A percentile compares a stretch with the other conserved stretches of the same genome.
Evolutionary conservation across 2,888 invertebrate genomes (phyloP).

Genomic region (Chymomyza procnemis): DNA sequence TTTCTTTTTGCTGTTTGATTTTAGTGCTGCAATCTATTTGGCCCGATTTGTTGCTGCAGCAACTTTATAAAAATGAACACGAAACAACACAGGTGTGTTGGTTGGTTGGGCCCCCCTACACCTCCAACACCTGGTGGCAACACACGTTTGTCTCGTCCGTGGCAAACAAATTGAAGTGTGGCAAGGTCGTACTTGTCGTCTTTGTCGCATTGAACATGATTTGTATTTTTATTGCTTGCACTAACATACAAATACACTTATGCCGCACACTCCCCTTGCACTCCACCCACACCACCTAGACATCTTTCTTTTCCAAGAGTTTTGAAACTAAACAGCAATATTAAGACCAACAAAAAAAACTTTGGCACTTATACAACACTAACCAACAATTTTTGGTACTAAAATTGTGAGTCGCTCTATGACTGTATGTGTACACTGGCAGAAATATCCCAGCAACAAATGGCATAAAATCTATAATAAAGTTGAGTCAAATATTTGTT

Average conservation of each 20-base stretch:
- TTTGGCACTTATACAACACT: conserved; percentile 40
- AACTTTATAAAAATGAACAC: conserved; percentile 26
- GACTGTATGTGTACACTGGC: neutral
- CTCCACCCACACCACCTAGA: conserved; percentile 3
- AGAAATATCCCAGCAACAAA: neutral
- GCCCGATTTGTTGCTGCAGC: conserved; percentile 35
- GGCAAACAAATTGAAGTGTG: conserved; percentile 8
- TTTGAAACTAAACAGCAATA: conserved; percentile 26
- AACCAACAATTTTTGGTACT: neutral
- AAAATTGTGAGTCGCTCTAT: neutral
- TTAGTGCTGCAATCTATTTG: conserved; percentile 27
- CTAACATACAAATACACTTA: conserved; percentile 39
- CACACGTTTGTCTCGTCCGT: neutral
- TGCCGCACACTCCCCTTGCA: neutral
- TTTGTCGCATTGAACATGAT: conserved; percentile 31
- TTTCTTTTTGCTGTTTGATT: conserved; percentile 34
- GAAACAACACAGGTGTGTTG: neutral
- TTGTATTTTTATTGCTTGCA: conserved; percentile 45
- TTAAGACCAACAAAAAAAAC: conserved; percentile 32
- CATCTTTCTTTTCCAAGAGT: neutral
- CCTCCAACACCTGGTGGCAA: neutral
- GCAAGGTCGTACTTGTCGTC: conserved; percentile 24
- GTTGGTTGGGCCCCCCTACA: no score
- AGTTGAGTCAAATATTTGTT: no score
- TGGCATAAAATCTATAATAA: no score